phyloP scores from a whole-genome alignment of 2,113 vertebrate genomes.

The Burhinus oedicnemus region DNA sequence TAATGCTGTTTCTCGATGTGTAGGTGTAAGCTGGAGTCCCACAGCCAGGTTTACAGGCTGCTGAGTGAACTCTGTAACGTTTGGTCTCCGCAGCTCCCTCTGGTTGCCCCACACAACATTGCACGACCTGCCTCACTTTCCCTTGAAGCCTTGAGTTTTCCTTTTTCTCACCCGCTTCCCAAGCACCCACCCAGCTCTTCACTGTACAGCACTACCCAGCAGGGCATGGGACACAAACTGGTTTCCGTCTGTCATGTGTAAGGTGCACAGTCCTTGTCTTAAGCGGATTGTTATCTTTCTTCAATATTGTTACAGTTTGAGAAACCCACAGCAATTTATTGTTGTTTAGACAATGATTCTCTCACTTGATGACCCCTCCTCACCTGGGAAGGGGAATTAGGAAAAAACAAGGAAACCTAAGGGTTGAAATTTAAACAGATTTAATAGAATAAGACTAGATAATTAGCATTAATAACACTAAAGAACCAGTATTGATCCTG shows the following conservation, averaged over 20 bases:
- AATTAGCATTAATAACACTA: too few species aligned
- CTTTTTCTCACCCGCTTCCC: background rate
- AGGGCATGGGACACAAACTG: background rate
- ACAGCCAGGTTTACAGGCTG: too few species aligned
- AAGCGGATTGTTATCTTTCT: background rate
- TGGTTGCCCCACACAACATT: background rate
- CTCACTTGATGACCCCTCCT: too few species aligned
- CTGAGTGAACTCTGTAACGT: background rate
- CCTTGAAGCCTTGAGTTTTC: background rate
- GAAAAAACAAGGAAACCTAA: too few species aligned
- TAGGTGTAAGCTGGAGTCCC: background rate
- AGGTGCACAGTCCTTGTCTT: background rate
- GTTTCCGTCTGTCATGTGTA: background rate
- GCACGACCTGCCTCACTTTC: background rate
- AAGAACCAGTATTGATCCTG: too few species aligned
- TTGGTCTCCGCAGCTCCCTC: slow-evolving; percentile 30
- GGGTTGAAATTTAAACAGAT: too few species aligned
- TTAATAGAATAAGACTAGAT: too few species aligned
- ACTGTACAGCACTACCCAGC: background rate
- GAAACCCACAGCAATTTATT: too few species aligned
- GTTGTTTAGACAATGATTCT: too few species aligned
- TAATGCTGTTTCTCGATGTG: background rate
- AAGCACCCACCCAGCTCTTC: background rate
- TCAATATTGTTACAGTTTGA: background rate
- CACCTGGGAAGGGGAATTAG: too few species aligned